phyloP scores from a whole-genome alignment of 2,888 invertebrate species.

The Folsomia candida region DNA sequence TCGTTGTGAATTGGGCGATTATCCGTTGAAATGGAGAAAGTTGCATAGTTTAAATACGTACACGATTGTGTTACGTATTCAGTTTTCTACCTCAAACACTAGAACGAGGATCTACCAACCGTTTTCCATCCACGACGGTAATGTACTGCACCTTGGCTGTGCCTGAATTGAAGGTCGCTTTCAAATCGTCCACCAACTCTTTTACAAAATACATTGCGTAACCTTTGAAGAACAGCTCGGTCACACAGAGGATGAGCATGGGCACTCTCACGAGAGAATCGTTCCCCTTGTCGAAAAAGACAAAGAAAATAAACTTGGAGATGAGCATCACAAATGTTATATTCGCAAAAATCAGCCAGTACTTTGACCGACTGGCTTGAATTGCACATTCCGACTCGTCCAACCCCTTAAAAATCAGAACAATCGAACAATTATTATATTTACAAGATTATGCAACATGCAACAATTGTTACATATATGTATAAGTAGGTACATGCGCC shows the following conservation, averaged over 20 bases:
- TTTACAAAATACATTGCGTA: slow-evolving; percentile 35
- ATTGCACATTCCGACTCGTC: slow-evolving; percentile 21
- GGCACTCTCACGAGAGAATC: slow-evolving; percentile 21
- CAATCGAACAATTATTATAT: neutral
- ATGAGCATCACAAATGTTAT: slow-evolving; percentile 31
- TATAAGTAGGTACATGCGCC: too few species aligned
- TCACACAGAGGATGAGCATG: slow-evolving; percentile 22
- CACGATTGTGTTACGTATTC: too few species aligned
- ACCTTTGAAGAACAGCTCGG: slow-evolving; percentile 32
- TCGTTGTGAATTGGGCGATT: too few species aligned
- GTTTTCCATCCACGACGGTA: neutral
- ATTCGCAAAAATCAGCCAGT: slow-evolving; percentile 34
- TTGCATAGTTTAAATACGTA: too few species aligned
- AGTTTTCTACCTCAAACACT: too few species aligned
- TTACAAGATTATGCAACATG: too few species aligned
- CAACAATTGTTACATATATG: too few species aligned
- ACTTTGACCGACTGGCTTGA: slow-evolving; percentile 12
- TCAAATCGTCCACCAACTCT: slow-evolving; percentile 36
- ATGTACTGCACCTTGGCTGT: slow-evolving; percentile 24
- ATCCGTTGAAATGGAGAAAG: too few species aligned
- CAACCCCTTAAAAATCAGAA: slow-evolving; percentile 23
- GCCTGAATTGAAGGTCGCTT: slow-evolving; percentile 27
- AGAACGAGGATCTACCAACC: neutral
- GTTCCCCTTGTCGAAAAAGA: slow-evolving; percentile 34
- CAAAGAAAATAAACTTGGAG: slow-evolving; percentile 32